phyloP scores from a whole-genome alignment of 2,797 vertebrate genomes.

The Scolopax rusticola region DNA sequence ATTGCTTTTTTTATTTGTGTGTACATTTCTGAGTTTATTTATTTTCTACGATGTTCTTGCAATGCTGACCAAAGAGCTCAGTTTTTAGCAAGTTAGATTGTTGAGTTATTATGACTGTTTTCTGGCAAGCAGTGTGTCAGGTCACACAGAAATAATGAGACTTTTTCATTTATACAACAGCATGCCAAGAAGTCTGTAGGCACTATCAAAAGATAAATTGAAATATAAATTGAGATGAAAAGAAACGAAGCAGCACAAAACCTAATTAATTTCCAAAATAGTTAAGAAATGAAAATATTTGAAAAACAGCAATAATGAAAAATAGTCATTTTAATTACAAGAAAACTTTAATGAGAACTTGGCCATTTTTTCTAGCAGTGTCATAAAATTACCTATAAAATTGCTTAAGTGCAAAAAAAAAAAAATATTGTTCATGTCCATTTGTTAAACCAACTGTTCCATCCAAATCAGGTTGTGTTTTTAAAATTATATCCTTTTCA shows the following conservation, averaged over 20 bases:
- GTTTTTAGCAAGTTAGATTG: neutral
- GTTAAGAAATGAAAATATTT: neutral
- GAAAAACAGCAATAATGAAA: neutral
- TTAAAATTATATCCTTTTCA: neutral
- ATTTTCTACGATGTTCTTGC: neutral
- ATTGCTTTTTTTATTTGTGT: neutral
- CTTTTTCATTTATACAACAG: neutral
- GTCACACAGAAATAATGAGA: neutral
- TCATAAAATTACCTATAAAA: neutral
- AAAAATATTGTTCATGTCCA: neutral
- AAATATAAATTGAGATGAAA: neutral
- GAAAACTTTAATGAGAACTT: neutral
- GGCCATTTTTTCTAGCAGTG: neutral
- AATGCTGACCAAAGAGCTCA: neutral
- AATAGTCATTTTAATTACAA: neutral
- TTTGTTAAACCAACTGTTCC: neutral
- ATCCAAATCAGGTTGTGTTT: neutral
- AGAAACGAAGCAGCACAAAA: neutral
- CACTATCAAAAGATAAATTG: neutral
- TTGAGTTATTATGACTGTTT: neutral
- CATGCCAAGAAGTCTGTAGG: neutral
- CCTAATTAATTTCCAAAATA: neutral
- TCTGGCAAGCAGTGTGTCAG: neutral
- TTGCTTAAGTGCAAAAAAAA: neutral
- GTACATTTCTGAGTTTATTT: neutral